Evolutionary conservation across 1,140 invertebrate species (phyloP).

Genomic region (Aphaenogaster ashmeadi): DNA sequence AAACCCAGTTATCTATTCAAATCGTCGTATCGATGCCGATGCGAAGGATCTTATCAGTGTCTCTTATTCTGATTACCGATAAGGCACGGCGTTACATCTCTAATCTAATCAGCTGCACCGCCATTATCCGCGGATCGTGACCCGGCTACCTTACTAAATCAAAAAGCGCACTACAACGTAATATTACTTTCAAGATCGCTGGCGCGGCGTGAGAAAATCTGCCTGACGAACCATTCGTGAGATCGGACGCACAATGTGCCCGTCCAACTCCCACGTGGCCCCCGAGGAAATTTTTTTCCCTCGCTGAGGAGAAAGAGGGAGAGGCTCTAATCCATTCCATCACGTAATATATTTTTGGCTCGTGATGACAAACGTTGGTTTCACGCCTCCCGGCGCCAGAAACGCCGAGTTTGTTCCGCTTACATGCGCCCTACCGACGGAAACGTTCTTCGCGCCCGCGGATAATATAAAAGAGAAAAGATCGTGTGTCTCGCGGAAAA

Average conservation of each 20-base stretch:
- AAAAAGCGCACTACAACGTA: conserved; percentile 30
- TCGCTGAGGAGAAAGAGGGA: neutral
- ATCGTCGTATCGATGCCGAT: neutral
- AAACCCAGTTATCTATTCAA: conserved; percentile 5
- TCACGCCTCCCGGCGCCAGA: conserved; percentile 33
- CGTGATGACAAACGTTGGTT: conserved; percentile 41
- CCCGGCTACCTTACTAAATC: conserved; percentile 42
- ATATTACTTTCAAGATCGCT: conserved; percentile 62
- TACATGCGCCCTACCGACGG: neutral
- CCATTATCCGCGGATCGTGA: neutral
- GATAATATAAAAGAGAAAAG: too few relatives aligned
- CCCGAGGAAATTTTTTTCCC: conserved; percentile 32
- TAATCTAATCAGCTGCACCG: conserved; percentile 70
- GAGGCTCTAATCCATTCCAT: conserved; percentile 23
- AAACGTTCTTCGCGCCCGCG: conserved; percentile 2
- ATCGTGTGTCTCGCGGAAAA: neutral
- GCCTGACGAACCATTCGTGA: conserved; percentile 26
- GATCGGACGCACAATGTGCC: conserved; percentile 38
- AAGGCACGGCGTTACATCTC: neutral
- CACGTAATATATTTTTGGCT: conserved; percentile 55
- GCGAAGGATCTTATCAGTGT: conserved; percentile 6
- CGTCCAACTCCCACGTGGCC: conserved; percentile 31
- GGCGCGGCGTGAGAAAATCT: conserved; percentile 61
- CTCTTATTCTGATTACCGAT: neutral
- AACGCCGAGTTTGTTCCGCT: neutral